Conservation (phyloP, 2,797 vertebrate genomes). For the Pogonophryne albipinna region DNA sequence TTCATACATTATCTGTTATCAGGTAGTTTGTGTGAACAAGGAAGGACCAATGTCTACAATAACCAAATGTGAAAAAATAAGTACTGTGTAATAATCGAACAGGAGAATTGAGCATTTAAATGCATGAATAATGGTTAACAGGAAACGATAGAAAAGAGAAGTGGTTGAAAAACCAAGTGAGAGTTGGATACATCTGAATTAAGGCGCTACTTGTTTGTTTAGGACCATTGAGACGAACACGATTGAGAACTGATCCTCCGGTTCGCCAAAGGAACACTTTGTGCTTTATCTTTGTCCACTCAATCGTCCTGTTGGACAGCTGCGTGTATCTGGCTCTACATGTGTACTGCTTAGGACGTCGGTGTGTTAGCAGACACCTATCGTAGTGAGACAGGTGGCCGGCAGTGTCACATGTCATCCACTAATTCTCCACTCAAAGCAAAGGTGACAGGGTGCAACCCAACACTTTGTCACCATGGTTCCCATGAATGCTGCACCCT, state of each 20-base stretch:
- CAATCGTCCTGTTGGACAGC: slow-evolving; percentile 44
- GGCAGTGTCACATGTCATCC: slow-evolving; percentile 77
- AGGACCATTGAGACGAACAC: background rate
- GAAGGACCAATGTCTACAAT: too few species aligned
- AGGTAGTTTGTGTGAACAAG: background rate
- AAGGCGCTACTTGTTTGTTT: background rate
- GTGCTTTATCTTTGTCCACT: slow-evolving; percentile 22
- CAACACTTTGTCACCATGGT: slow-evolving; percentile 67
- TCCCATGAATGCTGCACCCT: slow-evolving; percentile 54
- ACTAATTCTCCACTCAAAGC: slow-evolving; percentile 69
- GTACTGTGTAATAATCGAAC: background rate
- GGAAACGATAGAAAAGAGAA: background rate
- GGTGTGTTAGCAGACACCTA: slow-evolving; percentile 64
- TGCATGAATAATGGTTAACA: background rate
- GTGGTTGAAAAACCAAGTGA: background rate
- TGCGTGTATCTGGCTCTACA: slow-evolving; percentile 55
- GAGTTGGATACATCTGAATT: background rate
- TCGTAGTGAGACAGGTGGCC: slow-evolving; percentile 73
- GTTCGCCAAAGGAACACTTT: slow-evolving; percentile 36
- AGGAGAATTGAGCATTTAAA: background rate
- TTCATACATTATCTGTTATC: background rate
- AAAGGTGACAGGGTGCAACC: slow-evolving; percentile 73
- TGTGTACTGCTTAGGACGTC: slow-evolving; percentile 34
- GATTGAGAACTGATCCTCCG: background rate
- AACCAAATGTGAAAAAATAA: too few species aligned